Conservation (phyloP, 2,888 invertebrate species). For the Nephrotoma appendiculata region DNA sequence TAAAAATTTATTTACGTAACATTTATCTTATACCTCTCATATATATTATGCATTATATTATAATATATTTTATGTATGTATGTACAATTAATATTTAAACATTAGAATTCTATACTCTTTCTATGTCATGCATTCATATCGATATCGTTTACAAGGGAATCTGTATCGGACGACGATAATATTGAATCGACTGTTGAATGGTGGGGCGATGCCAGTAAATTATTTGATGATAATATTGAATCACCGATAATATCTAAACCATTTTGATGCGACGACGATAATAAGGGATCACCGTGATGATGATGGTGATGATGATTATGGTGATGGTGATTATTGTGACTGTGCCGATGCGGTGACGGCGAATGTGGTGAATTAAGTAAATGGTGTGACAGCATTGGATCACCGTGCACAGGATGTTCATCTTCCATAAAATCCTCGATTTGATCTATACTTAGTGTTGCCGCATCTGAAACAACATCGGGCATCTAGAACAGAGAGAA, state of each 20-base stretch:
- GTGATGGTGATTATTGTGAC: conserved; percentile 6
- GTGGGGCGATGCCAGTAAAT: conserved; percentile 17
- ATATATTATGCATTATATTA: neutral
- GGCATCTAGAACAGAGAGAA: conserved; percentile 39
- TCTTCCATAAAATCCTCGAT: conserved; percentile 53
- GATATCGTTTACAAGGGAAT: conserved; percentile 35
- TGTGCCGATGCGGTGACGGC: conserved; percentile 10
- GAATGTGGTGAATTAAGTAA: conserved; percentile 33
- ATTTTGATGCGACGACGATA: conserved; percentile 24
- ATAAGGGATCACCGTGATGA: conserved; percentile 23
- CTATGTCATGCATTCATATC: conserved; percentile 37
- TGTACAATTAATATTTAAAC: neutral
- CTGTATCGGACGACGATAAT: conserved; percentile 36
- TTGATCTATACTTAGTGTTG: conserved; percentile 40
- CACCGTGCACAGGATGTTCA: conserved; percentile 43
- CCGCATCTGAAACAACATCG: conserved; percentile 39
- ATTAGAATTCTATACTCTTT: neutral
- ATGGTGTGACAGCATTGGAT: conserved; percentile 43
- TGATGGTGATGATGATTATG: conserved; percentile 7
- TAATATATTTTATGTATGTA: neutral
- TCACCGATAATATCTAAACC: conserved; percentile 26
- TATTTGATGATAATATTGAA: conserved; percentile 33
- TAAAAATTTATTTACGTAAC: neutral
- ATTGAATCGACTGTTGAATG: conserved; percentile 31
- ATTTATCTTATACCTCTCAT: neutral